These are phyloP conservation scores for Agriopis leucophaearia DNA, from an alignment of 2,888 invertebrate genomes.

Conservation along the genomic window DNA sequence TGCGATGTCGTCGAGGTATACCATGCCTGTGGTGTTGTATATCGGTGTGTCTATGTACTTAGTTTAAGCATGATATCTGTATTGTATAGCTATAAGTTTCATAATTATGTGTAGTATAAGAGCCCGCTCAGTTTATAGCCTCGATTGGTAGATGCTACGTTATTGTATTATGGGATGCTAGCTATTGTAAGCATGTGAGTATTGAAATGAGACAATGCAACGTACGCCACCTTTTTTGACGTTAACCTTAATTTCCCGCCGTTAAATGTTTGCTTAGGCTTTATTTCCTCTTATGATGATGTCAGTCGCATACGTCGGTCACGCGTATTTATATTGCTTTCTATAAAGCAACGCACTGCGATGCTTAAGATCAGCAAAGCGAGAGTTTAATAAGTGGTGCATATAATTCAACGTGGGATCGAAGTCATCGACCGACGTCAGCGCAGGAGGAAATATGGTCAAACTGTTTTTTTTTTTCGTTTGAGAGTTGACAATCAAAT, in stretches of 20 bases:
- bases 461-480: slow-evolving; percentile 39
- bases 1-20: slow-evolving; percentile 83
- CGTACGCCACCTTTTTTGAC: slow-evolving; percentile 53
- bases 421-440: too few species aligned
- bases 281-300: too few species aligned
- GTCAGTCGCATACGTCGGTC: too few species aligned
- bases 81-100: slow-evolving; percentile 43
- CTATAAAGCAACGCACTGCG: too few species aligned
- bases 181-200: slow-evolving; percentile 67
- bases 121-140: slow-evolving; percentile 28
- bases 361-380: too few species aligned
- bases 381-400: too few species aligned
- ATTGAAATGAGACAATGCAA: slow-evolving; percentile 78
- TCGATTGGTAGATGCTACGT: slow-evolving; percentile 37
- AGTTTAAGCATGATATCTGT: slow-evolving; percentile 61
- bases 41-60: slow-evolving; percentile 55
- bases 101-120: slow-evolving; percentile 34
- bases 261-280: slow-evolving; percentile 47
- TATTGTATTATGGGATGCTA: slow-evolving; percentile 54
- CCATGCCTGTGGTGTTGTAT: slow-evolving; percentile 64
- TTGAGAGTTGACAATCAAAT: slow-evolving; percentile 54
- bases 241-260: slow-evolving; percentile 52
- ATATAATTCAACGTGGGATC: too few species aligned
- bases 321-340: too few species aligned
- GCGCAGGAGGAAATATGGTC: too few species aligned